Evolutionary conservation across 92 coral and sea anemone genomes (phyloP).

Genomic region (Zoanthus solanderi): DNA sequence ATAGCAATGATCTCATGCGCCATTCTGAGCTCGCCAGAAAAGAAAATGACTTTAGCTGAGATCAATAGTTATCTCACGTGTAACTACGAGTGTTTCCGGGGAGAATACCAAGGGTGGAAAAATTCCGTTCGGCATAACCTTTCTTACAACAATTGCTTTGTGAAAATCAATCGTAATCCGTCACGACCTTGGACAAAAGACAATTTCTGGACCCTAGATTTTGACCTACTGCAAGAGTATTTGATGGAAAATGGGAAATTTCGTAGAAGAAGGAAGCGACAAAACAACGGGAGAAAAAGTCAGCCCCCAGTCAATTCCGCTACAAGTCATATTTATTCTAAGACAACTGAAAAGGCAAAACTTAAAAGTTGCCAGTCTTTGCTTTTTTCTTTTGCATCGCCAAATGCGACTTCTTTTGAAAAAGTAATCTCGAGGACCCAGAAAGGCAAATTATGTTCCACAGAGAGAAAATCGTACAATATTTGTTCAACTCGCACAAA

Average conservation of each 20-base stretch:
- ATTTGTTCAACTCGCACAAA: background rate
- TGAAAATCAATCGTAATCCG: conserved; percentile 24
- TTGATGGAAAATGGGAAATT: conserved; percentile 24
- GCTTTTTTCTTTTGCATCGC: background rate
- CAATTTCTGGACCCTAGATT: conserved; percentile 19
- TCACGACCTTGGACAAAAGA: conserved; percentile 43
- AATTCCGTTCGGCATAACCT: conserved; percentile 46
- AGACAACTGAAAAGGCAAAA: background rate
- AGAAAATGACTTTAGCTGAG: conserved; percentile 40
- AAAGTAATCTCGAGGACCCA: background rate
- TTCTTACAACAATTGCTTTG: conserved; percentile 35
- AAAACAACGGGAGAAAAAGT: background rate
- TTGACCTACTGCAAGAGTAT: conserved; percentile 5
- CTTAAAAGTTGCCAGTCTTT: background rate
- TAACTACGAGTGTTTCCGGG: conserved; percentile 36
- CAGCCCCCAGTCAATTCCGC: background rate
- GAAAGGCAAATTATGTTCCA: background rate
- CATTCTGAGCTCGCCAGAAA: conserved; percentile 44
- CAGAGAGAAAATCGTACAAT: background rate
- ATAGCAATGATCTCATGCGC: conserved; percentile 44
- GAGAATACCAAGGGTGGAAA: conserved; percentile 31
- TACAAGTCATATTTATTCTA: background rate
- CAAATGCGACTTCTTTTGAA: background rate
- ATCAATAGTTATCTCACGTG: conserved; percentile 23
- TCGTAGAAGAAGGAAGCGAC: conserved; percentile 27